Evolutionary conservation across 1,140 invertebrate genomes (phyloP), one percentile per base, ranked within the genome.

Genomic region (Drosophila repleta): DNA sequence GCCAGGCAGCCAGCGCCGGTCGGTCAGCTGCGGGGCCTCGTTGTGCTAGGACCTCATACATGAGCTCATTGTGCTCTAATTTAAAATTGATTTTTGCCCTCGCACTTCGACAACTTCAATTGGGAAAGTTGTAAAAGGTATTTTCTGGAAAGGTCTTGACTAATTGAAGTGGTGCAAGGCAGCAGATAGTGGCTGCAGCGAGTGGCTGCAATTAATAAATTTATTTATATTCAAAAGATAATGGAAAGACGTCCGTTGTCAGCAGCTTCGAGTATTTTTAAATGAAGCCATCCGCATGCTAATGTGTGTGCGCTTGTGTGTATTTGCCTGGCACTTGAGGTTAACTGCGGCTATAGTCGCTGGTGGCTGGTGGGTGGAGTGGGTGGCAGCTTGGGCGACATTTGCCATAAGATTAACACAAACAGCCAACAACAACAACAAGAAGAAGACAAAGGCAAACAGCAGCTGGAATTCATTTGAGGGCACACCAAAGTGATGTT

Each of bases 21-120:
- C 39, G 29, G 61, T 21, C 61, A 51, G 43, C 58, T 6, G 15
- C 13, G 49, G 39, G 48, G 6, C 4, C 45, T 29, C 32, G 15
- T 35, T 13, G 29, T 46, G 10, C 45, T 18, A 15, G 29, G 17
- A 18, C 41, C 41, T 26, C 57, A 74, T 24, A 67, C 65, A 74
- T 87, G 82, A 87, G 83, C 82, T 87, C 82, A 87, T 88, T 88
- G 63, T 79, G 83, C 61, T 77, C 74, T 80, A 82, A 85, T 78
- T 85, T 87, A 75, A 85, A 85, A 85, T 87, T 85, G 82, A 85
- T 85, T 85, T 85, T 85, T 67, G 39, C 43, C 60, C 21, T 41
- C 52, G 49, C 55, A 51, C 37, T 43, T 24, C 52, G n/a, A 35
- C 24, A 51, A 13, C 13, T 37, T 43, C 21, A 41, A 35, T 43